Conservation (phyloP, 1,140 invertebrate species). For the Sycophaga agraensis region DNA sequence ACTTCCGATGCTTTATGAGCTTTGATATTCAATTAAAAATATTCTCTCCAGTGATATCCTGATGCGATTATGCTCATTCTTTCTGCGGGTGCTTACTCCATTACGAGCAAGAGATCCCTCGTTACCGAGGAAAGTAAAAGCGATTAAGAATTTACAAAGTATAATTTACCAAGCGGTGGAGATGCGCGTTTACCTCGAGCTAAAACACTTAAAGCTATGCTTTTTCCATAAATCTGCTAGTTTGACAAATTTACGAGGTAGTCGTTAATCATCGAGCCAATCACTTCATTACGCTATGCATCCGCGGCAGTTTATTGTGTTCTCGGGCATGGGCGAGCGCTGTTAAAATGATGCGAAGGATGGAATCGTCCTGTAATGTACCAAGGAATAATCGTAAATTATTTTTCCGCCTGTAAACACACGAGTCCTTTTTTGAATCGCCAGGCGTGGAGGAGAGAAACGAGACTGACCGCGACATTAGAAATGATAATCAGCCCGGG, state of each 20-base stretch:
- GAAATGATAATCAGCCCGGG: too few relatives aligned
- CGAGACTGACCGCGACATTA: too few relatives aligned
- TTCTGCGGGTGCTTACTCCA: too few relatives aligned
- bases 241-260: slow-evolving; percentile 4
- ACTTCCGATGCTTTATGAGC: too few relatives aligned
- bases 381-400: slow-evolving; percentile 15
- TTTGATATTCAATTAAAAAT: too few relatives aligned
- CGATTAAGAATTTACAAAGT: not conserved
- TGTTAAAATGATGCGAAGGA: not conserved
- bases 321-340: not conserved
- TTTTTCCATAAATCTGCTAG: slow-evolving; percentile 5
- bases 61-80: too few relatives aligned
- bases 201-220: not conserved
- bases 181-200: not conserved
- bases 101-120: not conserved
- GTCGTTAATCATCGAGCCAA: slow-evolving; percentile 5
- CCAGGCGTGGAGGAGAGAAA: too few relatives aligned
- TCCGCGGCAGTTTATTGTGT: not conserved
- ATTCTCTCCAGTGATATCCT: too few relatives aligned
- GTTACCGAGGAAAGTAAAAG: not conserved
- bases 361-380: not conserved
- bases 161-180: not conserved
- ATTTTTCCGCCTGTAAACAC: not conserved
- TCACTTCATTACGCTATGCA: slow-evolving; percentile 10
- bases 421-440: too few relatives aligned